Conservation (phyloP, 2,797 vertebrate species). For the Crenuchus spilurus region DNA sequence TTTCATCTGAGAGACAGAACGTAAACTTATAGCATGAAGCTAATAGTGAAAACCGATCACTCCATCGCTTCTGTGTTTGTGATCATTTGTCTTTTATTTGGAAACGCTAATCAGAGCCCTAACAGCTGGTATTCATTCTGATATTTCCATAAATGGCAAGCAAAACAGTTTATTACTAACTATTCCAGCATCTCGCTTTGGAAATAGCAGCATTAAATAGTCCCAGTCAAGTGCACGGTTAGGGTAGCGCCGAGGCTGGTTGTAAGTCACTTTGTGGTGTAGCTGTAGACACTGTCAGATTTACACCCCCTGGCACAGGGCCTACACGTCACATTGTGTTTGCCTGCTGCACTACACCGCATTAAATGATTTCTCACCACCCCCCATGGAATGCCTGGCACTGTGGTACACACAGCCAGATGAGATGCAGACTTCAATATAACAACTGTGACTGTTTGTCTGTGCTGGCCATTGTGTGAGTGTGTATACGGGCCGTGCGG, state of each 20-base stretch:
- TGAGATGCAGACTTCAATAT: conserved; percentile 10
- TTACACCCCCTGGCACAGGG: conserved; percentile 51
- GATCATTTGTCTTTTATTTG: too few species aligned
- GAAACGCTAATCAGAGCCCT: background rate
- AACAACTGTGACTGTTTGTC: conserved; percentile 35
- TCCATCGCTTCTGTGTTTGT: too few species aligned
- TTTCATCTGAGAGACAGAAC: too few species aligned
- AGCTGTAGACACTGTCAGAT: conserved; percentile 50
- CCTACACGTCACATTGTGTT: conserved; percentile 48
- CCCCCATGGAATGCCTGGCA: conserved; percentile 30
- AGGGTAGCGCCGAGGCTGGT: conserved; percentile 32
- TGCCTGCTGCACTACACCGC: conserved; percentile 42
- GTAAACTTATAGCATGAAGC: too few species aligned
- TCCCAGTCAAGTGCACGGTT: conserved; percentile 28
- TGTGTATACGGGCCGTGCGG: background rate
- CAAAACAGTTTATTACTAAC: conserved; percentile 11
- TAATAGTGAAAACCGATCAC: too few species aligned
- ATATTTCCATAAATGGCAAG: background rate
- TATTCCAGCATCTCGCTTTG: conserved; percentile 11
- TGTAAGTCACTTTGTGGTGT: conserved; percentile 42
- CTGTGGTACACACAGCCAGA: conserved; percentile 25
- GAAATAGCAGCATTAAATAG: conserved; percentile 46
- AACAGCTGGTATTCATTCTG: conserved; percentile 1
- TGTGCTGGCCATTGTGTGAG: conserved; percentile 26
- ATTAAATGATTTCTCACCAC: conserved; percentile 44